Base-by-base conservation (phyloP, 2,888 invertebrate species). In the Sarcophaga variegata region DNA sequence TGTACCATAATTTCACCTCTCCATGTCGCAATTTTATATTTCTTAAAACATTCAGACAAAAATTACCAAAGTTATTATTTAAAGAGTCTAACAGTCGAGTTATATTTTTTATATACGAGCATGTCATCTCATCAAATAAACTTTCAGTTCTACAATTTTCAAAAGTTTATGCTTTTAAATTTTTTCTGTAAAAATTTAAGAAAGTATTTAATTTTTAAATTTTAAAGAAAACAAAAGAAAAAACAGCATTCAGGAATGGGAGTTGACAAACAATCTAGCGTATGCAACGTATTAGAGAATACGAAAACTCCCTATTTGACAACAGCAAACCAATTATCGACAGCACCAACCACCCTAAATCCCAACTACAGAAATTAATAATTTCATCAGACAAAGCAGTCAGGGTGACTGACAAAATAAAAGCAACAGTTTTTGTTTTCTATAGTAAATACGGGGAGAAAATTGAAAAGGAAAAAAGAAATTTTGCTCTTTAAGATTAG, bases 311-410 rank as follows among this genome's bases (percentile, higher is more conserved):
- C 83, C 80, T 83, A 81, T 81, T 83, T 81, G 78, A 62, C 78
- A 71, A 54, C 75, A 62, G 78, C 81, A 83, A 78, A 75, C 70
- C 78, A 81, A 84, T 81, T 87, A 76, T 78, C 62, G 71, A 71
- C 62, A 78, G 70, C 77, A 72, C 49, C 3, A 49, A 71, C 86
- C 74, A 83, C 83, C 81, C 86, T 22, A 54, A 77, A 60, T 64
- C 20, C n/a, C 59, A 78, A 67, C 54, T 20, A 64, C 20, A 49
- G 8, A 72, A 8, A 60, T 17, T n/a, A 59, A 20, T 66, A 27
- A 37, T 45, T 22, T 54, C 45, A 47, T 17, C 45, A 64, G 22
- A 8, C 75, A 64, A 14, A 20, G 14, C 59, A 67, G 67, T 59
- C 54, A 64, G 62, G 49, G 49, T 47, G 62, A 10, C 45, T 37